These are phyloP conservation scores for Xylota segnis DNA, from an alignment of 2,888 invertebrate genomes.

Conservation along the genomic window DNA sequence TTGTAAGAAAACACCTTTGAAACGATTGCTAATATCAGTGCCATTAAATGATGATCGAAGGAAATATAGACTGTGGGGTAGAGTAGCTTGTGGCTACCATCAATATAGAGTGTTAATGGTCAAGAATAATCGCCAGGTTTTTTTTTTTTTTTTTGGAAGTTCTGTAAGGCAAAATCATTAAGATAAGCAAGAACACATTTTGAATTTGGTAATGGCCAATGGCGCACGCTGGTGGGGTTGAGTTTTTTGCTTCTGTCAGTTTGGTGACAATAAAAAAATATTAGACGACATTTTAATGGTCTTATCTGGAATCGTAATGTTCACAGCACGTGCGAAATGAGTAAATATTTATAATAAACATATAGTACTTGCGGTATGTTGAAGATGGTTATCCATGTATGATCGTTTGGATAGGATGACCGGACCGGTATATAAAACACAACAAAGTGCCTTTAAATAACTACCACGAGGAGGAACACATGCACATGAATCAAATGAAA, in stretches of 20 bases:
- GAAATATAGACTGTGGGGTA: conserved; percentile 17
- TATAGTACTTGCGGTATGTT: not conserved
- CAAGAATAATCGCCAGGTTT: conserved; percentile 46
- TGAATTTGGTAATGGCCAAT: conserved; percentile 43
- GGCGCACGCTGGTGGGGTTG: conserved; percentile 13
- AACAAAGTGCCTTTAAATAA: not conserved
- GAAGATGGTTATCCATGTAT: conserved; percentile 1
- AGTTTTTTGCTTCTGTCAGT: conserved; percentile 11
- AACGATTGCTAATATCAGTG: conserved; percentile 54
- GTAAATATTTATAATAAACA: conserved; percentile 30
- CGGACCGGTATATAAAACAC: not conserved
- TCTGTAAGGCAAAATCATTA: conserved; percentile 44
- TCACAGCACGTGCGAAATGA: conserved; percentile 35
- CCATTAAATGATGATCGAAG: conserved; percentile 55
- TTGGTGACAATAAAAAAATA: conserved; percentile 34
- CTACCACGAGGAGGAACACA: not conserved
- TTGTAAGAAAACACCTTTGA: conserved; percentile 40
- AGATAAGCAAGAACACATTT: conserved; percentile 67
- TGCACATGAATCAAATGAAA: not conserved
- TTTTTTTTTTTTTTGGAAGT: conserved; percentile 26
- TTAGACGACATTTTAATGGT: conserved; percentile 43
- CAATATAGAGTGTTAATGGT: conserved; percentile 67
- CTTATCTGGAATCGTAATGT: conserved; percentile 30
- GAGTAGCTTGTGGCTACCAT: conserved; percentile 45
- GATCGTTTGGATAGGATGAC: not conserved